A percentile compares a stretch with the other conserved stretches of the same genome.
Conservation (phyloP, 2,113 vertebrate species). For the Vidua chalybeata region DNA sequence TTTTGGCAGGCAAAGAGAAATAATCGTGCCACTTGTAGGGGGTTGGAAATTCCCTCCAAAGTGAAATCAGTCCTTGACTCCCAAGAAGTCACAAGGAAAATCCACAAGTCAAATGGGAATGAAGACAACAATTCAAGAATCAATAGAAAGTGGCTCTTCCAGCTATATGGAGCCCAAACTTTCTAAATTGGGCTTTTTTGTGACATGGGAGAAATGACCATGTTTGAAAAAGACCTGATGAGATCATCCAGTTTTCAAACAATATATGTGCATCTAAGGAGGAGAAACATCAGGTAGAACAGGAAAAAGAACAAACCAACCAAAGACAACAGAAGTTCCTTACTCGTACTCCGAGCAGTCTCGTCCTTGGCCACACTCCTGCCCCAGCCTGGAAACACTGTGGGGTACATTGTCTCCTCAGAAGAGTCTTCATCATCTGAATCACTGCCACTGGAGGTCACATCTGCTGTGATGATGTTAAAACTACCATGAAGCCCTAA, state of each 20-base stretch:
- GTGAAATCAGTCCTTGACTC: neutral
- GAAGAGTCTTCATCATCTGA: constrained; percentile 17
- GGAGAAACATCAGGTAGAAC: accelerated
- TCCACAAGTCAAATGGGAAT: neutral
- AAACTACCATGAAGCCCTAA: constrained; percentile 32
- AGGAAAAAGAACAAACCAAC: neutral
- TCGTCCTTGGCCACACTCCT: neutral
- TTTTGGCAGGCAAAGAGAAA: neutral
- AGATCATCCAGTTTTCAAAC: neutral
- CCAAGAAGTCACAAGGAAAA: neutral
- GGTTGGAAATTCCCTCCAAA: neutral
- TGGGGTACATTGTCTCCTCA: neutral
- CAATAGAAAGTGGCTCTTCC: neutral
- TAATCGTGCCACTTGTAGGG: neutral
- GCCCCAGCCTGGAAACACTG: constrained; percentile 35
- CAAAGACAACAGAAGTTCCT: neutral
- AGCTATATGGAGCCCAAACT: neutral
- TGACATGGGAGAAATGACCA: neutral
- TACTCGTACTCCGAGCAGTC: constrained; percentile 3
- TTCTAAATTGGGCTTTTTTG: neutral
- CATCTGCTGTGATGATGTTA: constrained; percentile 50
- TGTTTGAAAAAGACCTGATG: neutral
- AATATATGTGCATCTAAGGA: neutral
- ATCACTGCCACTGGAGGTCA: constrained; percentile 27
- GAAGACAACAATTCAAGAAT: neutral